Evolutionary conservation across 2,113 vertebrate species (phyloP).

Genomic region (Noturus placidus): DNA sequence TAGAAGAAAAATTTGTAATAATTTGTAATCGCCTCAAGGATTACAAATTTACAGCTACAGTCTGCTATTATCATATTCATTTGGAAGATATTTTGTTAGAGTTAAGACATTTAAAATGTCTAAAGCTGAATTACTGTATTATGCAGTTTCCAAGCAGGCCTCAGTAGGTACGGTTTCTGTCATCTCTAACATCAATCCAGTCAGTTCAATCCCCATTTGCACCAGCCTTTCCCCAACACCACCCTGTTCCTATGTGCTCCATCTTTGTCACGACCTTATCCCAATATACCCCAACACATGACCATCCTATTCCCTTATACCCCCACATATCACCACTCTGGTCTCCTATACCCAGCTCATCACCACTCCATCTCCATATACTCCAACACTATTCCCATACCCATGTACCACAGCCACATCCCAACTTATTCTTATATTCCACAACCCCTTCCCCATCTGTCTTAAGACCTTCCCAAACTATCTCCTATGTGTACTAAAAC

Average conservation of each 20-base stretch:
- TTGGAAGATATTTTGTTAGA: not conserved
- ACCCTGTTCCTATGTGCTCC: not conserved
- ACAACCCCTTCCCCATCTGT: not conserved
- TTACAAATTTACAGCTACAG: constrained; percentile 5
- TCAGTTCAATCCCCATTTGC: not conserved
- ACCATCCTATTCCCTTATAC: not conserved
- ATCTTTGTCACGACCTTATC: not conserved
- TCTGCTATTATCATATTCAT: constrained; percentile 18
- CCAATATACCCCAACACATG: not conserved
- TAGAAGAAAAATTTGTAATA: not conserved
- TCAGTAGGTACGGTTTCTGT: not conserved
- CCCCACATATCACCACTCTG: not conserved
- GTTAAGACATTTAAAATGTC: constrained; percentile 11
- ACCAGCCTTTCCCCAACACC: not conserved
- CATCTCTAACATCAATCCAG: not conserved
- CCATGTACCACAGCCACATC: not conserved
- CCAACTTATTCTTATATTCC: not conserved
- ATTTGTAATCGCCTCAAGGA: constrained; percentile 20
- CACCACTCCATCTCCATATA: not conserved
- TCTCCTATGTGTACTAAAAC: not conserved
- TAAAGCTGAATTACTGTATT: not conserved
- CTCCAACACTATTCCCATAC: not conserved
- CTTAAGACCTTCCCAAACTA: too few species aligned
- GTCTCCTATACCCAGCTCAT: not conserved
- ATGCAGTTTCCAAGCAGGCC: not conserved